A percentile compares a stretch with the other conserved stretches of the same genome.
These are phyloP conservation scores for Melinopterus prodromus DNA, from an alignment of 2,888 invertebrate species.

Conservation along the genomic window DNA sequence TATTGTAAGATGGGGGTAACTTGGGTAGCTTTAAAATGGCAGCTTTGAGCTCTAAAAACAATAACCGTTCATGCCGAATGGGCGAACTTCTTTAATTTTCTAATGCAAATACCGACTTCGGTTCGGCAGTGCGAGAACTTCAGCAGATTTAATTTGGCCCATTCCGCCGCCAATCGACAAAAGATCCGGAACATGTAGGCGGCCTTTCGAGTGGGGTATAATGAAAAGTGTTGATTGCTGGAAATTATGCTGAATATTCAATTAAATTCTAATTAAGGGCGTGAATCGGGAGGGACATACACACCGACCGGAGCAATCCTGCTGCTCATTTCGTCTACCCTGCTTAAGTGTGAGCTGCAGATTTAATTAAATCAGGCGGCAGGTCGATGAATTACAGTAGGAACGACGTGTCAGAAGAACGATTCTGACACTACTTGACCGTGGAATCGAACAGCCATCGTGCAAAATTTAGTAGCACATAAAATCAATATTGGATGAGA, in stretches of 20 bases:
- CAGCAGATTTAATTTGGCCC: not conserved
- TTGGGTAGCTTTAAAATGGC: not conserved
- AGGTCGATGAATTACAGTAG: not conserved
- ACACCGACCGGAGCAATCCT: not conserved
- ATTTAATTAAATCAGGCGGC: not conserved
- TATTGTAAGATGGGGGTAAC: not conserved
- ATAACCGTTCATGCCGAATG: not conserved
- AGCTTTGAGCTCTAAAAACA: not conserved
- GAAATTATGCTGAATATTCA: slow-evolving; percentile 4
- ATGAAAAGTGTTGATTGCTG: slow-evolving; percentile 4
- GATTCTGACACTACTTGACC: not conserved
- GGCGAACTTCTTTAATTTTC: not conserved
- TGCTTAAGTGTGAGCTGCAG: not conserved
- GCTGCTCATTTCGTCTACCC: not conserved
- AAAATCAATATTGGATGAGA: not conserved
- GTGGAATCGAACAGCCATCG: not conserved
- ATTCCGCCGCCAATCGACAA: not conserved
- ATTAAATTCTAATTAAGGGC: slow-evolving; percentile 4
- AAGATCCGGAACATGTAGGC: not conserved
- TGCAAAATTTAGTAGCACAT: not conserved
- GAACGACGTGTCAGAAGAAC: not conserved
- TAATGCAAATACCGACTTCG: not conserved
- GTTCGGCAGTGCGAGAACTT: not conserved
- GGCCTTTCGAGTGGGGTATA: not conserved
- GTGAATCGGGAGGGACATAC: not conserved